Conservation (phyloP, 1,140 invertebrate species). For the Heliconius hermathena region DNA sequence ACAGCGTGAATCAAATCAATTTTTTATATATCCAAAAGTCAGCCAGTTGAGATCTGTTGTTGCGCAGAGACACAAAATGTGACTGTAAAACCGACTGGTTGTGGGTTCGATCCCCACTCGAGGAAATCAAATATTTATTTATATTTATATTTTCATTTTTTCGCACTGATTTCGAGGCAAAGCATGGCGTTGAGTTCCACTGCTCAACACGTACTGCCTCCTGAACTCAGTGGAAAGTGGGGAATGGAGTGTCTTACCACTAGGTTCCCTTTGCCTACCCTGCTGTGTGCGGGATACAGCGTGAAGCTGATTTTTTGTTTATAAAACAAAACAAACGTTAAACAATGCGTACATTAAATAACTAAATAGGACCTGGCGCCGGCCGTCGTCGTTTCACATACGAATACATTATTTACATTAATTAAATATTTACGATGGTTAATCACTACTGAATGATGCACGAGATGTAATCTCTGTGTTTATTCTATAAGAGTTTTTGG, state of each 20-base stretch:
- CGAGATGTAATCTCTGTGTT: conserved; percentile 25
- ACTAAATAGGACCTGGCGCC: conserved; percentile 15
- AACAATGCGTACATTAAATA: conserved; percentile 3
- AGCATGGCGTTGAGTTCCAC: no score
- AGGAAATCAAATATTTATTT: no score
- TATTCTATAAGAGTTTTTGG: conserved; percentile 3
- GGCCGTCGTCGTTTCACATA: conserved; percentile 38
- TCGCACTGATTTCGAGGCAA: no score
- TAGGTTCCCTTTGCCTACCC: background rate
- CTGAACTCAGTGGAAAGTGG: no score
- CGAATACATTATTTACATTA: conserved; percentile 55
- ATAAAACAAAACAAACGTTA: conserved; percentile 12
- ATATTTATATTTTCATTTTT: no score
- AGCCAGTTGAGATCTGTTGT: no score
- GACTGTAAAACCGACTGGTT: no score
- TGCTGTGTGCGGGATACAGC: no score
- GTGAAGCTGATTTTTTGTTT: background rate
- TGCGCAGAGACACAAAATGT: no score
- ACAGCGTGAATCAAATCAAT: background rate
- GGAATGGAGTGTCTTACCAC: background rate
- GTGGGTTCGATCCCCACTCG: no score
- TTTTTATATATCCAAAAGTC: no score
- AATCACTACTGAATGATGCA: conserved; percentile 38
- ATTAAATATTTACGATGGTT: conserved; percentile 47
- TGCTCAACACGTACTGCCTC: no score